Conservation (phyloP, 30 jellyfish, hydroid and myxozoan genomes). For the Aurelia aurita complex sp. Pacific region DNA sequence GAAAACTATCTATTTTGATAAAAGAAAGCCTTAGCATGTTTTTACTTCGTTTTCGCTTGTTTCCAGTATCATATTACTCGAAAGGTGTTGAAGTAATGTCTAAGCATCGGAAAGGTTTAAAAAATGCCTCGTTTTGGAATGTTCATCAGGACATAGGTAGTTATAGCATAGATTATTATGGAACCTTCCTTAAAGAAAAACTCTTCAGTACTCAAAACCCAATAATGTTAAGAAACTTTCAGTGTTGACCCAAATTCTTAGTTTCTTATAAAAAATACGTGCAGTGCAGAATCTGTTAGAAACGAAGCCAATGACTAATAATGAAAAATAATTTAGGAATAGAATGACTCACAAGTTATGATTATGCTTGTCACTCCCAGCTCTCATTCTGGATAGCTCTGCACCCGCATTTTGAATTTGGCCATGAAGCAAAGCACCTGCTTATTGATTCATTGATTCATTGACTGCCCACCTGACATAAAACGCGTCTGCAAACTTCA, state of each 20-base stretch:
- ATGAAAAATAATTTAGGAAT: no score
- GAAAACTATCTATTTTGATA: background rate
- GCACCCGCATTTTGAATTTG: background rate
- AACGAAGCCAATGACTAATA: no score
- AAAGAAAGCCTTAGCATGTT: background rate
- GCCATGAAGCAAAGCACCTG: conserved; percentile 13
- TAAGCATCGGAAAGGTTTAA: background rate
- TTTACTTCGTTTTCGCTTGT: no score
- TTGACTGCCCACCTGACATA: background rate
- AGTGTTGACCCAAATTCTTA: no score
- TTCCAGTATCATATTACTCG: background rate
- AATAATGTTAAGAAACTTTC: no score
- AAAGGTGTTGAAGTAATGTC: background rate
- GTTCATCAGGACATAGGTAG: no score
- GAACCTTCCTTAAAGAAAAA: no score
- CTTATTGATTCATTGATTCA: background rate
- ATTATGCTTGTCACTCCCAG: background rate
- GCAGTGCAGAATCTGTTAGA: no score
- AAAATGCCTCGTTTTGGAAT: no score
- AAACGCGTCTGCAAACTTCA: background rate
- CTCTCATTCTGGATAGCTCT: background rate
- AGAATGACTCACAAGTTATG: background rate
- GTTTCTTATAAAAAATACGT: no score
- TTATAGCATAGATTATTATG: no score
- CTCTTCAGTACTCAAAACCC: no score